phyloP scores from a whole-genome alignment of 2,113 vertebrate genomes.

The Corythornis cristatus region DNA sequence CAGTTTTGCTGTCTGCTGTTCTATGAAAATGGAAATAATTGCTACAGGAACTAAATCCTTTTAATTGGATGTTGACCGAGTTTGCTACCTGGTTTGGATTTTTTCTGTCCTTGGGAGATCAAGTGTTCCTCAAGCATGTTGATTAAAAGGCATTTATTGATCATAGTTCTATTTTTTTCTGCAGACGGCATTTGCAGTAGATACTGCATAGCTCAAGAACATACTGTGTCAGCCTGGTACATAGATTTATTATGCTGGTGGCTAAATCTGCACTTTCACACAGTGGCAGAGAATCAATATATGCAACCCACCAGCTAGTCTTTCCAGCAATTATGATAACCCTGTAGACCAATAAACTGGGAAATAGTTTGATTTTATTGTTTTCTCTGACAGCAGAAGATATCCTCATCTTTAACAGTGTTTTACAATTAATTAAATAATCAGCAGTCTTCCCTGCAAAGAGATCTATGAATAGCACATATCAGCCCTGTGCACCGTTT shows the following conservation, averaged over 20 bases:
- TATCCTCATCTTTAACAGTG: slow-evolving; percentile 11
- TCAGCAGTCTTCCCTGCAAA: not conserved
- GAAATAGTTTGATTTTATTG: slow-evolving; percentile 48
- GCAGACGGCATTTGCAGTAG: slow-evolving; percentile 22
- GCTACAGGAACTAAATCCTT: not conserved
- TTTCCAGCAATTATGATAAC: slow-evolving; percentile 44
- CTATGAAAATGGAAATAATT: not conserved
- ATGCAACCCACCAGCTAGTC: slow-evolving; percentile 43
- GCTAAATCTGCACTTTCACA: slow-evolving; percentile 41
- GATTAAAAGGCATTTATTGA: slow-evolving; percentile 64
- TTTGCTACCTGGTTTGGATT: not conserved
- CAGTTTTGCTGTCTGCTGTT: not conserved
- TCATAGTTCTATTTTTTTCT: slow-evolving; percentile 14
- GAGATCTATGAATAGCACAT: not conserved
- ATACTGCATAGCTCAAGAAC: slow-evolving; percentile 17
- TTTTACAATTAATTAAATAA: slow-evolving; percentile 55
- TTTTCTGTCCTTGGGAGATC: not conserved
- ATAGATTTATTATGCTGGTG: slow-evolving; percentile 47
- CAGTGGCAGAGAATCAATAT: slow-evolving; percentile 62
- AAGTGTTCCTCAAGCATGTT: not conserved
- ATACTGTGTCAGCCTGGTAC: slow-evolving; percentile 25
- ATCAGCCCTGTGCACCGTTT: not conserved
- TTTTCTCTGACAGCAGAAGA: slow-evolving; percentile 37
- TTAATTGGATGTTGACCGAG: not conserved
- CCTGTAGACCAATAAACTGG: slow-evolving; percentile 45